These are phyloP conservation scores for Drosophila anomalata DNA, from an alignment of 2,888 invertebrate species.

Conservation along the genomic window DNA sequence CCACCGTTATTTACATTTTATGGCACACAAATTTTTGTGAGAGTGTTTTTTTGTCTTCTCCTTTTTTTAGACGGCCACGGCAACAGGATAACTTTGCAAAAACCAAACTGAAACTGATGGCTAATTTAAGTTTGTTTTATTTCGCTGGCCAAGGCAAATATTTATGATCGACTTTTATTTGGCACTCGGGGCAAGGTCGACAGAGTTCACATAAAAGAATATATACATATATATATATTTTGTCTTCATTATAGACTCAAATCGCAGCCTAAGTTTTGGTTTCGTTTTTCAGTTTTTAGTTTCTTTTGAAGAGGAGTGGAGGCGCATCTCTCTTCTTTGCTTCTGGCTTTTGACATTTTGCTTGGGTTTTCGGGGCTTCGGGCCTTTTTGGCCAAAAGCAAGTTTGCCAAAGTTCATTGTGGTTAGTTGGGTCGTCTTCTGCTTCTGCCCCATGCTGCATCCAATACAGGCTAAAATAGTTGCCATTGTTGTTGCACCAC, in stretches of 20 bases:
- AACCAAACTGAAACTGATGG: constrained; percentile 32
- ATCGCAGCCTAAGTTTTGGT: constrained; percentile 4
- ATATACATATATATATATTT: not conserved
- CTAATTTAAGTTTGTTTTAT: constrained; percentile 69
- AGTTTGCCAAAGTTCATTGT: constrained; percentile 53
- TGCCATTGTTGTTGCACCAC: constrained; percentile 28
- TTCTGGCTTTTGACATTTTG: constrained; percentile 54
- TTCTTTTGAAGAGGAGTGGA: not conserved
- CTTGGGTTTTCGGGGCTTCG: constrained; percentile 10
- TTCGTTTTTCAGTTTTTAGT: constrained; percentile 9
- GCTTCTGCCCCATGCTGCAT: constrained; percentile 10
- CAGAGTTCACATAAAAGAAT: not conserved
- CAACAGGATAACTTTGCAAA: constrained; percentile 10
- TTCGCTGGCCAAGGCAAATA: constrained; percentile 59
- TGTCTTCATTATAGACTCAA: constrained; percentile 1
- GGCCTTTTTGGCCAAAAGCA: constrained; percentile 10
- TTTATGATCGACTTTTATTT: constrained; percentile 74
- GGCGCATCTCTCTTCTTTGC: constrained; percentile 12
- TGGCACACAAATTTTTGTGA: constrained; percentile 54
- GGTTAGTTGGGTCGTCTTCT: constrained; percentile 33
- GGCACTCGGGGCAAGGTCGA: constrained; percentile 50
- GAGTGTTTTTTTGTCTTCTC: not conserved
- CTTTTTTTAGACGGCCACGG: not conserved
- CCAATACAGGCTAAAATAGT: constrained; percentile 11
- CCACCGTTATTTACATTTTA: constrained; percentile 69